These are phyloP conservation scores for Catharus fuscescens DNA, from an alignment of 2,113 vertebrate species.

Conservation along the genomic window DNA sequence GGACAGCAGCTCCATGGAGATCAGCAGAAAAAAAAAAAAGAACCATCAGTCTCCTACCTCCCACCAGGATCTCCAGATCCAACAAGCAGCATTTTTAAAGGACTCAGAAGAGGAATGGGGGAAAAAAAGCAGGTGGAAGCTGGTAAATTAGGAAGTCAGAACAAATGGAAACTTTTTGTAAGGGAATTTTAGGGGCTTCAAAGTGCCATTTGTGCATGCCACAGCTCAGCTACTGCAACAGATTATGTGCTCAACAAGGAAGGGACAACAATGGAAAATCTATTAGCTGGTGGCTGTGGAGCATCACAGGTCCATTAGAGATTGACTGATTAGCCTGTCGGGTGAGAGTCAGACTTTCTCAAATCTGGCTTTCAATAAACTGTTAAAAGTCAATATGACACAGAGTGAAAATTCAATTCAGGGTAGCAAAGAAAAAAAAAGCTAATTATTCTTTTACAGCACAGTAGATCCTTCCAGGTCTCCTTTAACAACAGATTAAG, in stretches of 20 bases:
- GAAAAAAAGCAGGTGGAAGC: background rate
- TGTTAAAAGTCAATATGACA: conserved; percentile 65
- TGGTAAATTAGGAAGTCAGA: background rate
- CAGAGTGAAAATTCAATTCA: conserved; percentile 72
- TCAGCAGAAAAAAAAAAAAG: background rate
- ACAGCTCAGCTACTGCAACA: background rate
- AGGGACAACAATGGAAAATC: conserved; percentile 46
- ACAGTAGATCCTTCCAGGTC: conserved; percentile 28
- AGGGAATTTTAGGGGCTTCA: background rate
- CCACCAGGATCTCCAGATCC: background rate
- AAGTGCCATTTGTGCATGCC: background rate
- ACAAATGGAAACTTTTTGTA: background rate
- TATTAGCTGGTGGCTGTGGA: conserved; percentile 38
- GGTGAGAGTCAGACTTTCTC: conserved; percentile 40
- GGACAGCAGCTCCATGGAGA: background rate
- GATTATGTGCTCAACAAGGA: conserved; percentile 32
- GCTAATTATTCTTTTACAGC: conserved; percentile 71
- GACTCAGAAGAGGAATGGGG: background rate
- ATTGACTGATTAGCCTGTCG: conserved; percentile 57
- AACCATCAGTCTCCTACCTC: background rate
- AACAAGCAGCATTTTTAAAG: background rate
- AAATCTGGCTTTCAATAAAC: conserved; percentile 69
- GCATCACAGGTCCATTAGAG: conserved; percentile 63
- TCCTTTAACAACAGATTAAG: background rate
- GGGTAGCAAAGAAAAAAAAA: conserved; percentile 40